Evolutionary conservation across 1,140 invertebrate genomes (phyloP), one percentile per base, ranked within the genome.

Genomic region (Pseudoatta argentina): DNA sequence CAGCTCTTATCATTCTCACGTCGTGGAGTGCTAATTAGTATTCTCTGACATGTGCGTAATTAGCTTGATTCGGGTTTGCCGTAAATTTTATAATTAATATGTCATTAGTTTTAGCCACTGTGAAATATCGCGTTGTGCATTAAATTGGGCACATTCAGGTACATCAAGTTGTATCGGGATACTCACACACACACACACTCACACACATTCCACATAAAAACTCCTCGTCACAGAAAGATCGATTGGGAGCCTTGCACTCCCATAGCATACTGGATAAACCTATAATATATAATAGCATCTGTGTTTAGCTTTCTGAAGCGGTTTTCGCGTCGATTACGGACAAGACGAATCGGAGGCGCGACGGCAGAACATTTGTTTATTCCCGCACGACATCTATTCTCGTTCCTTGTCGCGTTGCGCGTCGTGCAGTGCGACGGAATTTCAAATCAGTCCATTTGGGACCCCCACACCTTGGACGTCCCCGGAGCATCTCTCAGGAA

Each of bases 361-460:
- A 82, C 79, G 8, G 69, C n/a, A 53, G 24, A 55, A 73, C 79
- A 82, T 82, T 81, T 79, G 76, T 86, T 79, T 79, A 66, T 79
- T 81, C 72, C 44, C 63, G 75, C 39, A 69, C 51, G 61, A 86
- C 63, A 34, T 86, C 39, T 67, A 79, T 69, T 86, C 75, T 79
- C 75, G 76, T 79, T 30, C 61, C 39, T 12, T 48, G 83, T 39
- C 51, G n/a, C 78, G 39, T 64, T 39, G 34, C 63, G 44, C 64
- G 24, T 57, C 30, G 69, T 16, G 24, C 63, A 66, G 61, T 61
- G 78, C 86, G 79, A 12, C 59, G 66, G 73, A 88, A 89, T 89
- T 88, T 78, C 48, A 88, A 88, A 88, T 88, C 86, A 85, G 87
- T 85, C 87, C 67, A 77, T 88, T 87, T 85, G 86, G 87, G 61